These are phyloP conservation scores for Clytia hemisphaerica DNA, from an alignment of 30 jellyfish, hydroid and myxozoan genomes.

Conservation along the genomic window DNA sequence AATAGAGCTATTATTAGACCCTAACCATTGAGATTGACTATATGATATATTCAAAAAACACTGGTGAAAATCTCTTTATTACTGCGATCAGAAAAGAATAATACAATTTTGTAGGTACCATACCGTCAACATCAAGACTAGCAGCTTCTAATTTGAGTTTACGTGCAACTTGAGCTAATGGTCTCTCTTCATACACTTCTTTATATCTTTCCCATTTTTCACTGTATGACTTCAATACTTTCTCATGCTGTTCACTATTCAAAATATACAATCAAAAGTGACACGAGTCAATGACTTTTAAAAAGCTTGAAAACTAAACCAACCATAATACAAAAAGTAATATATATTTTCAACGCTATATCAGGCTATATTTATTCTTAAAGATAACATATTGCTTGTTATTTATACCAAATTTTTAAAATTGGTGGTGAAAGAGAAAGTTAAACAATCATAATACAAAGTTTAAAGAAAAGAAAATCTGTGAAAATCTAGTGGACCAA, in stretches of 20 bases:
- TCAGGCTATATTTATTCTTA: no score
- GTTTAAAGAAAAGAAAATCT: not conserved
- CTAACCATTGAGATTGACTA: no score
- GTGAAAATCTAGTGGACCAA: not conserved
- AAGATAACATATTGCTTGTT: no score
- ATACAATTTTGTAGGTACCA: not conserved
- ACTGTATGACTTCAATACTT: not conserved
- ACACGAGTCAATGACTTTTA: not conserved
- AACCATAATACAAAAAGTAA: not conserved
- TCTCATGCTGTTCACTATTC: slow-evolving; percentile 18
- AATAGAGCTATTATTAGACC: no score
- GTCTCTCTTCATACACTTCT: slow-evolving; percentile 19
- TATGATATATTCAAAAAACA: no score
- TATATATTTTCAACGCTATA: not conserved
- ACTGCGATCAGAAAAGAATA: no score
- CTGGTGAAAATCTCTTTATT: no score
- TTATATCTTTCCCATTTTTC: slow-evolving; percentile 19
- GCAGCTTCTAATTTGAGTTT: slow-evolving; percentile 20
- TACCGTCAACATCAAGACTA: slow-evolving; percentile 28
- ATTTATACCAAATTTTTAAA: no score
- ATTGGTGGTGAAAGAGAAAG: no score
- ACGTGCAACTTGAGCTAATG: slow-evolving; percentile 20
- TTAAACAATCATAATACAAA: not conserved
- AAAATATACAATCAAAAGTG: not conserved
- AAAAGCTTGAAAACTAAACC: not conserved